A percentile compares a stretch with the other conserved stretches of the same genome.
These are phyloP conservation scores for Meteorus cinctellus DNA, from an alignment of 2,888 invertebrate genomes.

Conservation along the genomic window DNA sequence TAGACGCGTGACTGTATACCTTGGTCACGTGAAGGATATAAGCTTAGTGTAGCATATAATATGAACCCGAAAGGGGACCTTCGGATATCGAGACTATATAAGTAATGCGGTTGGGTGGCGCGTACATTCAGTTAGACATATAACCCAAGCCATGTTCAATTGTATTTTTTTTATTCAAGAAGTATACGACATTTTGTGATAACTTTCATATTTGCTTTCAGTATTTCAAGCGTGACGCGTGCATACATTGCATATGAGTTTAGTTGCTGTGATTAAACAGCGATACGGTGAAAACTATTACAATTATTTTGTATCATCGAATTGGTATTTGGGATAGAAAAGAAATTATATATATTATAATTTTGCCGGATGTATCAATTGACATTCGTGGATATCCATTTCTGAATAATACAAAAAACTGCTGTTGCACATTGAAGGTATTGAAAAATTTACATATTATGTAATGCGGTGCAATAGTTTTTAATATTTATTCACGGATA, in stretches of 20 bases:
- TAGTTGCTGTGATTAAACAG: neutral
- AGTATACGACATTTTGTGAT: neutral
- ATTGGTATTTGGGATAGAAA: neutral
- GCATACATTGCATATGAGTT: slow-evolving; percentile 11
- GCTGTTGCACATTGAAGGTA: neutral
- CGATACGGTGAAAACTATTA: neutral
- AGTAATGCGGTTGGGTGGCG: slow-evolving; percentile 61
- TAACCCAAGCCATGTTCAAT: slow-evolving; percentile 47
- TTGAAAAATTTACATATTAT: neutral
- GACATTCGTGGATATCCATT: neutral
- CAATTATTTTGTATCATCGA: neutral
- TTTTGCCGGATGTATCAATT: neutral
- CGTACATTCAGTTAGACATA: slow-evolving; percentile 63
- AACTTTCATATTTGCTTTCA: slow-evolving; percentile 13
- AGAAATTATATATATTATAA: neutral
- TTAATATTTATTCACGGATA: neutral
- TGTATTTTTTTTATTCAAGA: slow-evolving; percentile 31
- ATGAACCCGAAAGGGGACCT: slow-evolving; percentile 22
- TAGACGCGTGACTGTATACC: neutral
- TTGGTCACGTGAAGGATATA: neutral
- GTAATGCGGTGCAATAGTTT: neutral
- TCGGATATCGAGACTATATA: slow-evolving; percentile 60
- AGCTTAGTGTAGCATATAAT: neutral
- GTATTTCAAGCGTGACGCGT: slow-evolving; percentile 14
- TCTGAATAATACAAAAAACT: neutral